Evolutionary conservation across 2,113 vertebrate species (phyloP).

Genomic region (Gymnarchus niloticus): DNA sequence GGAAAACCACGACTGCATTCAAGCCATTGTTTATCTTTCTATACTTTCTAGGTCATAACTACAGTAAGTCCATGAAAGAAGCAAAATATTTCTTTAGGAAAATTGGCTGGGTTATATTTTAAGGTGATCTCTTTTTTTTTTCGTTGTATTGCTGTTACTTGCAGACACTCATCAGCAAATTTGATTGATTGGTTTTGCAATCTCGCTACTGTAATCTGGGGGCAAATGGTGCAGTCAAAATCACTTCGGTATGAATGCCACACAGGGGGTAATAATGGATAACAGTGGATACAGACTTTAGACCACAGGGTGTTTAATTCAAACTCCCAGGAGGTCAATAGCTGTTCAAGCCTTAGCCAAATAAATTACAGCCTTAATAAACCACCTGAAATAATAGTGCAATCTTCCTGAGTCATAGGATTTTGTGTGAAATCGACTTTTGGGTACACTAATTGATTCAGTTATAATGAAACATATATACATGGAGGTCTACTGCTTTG

Average conservation of each 20-base stretch:
- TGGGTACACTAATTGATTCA: background rate
- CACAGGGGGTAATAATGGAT: background rate
- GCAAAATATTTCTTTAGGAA: slow-evolving; percentile 2
- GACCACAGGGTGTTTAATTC: background rate
- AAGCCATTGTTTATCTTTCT: background rate
- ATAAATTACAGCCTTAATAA: background rate
- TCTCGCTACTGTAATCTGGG: background rate
- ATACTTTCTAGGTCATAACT: background rate
- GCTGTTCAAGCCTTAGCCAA: background rate
- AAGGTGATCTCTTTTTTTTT: background rate
- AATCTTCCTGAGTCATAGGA: background rate
- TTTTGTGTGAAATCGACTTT: background rate
- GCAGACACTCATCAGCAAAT: background rate
- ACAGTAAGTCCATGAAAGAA: background rate
- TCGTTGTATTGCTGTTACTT: background rate
- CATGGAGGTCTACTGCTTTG: background rate
- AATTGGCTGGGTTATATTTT: background rate
- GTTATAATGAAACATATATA: background rate
- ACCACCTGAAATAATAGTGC: background rate
- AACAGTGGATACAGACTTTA: background rate
- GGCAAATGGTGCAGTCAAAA: background rate
- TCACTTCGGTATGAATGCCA: background rate
- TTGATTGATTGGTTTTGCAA: background rate
- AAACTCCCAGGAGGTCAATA: background rate
- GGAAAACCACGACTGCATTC: background rate